Evolutionary conservation across 2,797 vertebrate species (phyloP).

Genomic region (Anas bahamensis): DNA sequence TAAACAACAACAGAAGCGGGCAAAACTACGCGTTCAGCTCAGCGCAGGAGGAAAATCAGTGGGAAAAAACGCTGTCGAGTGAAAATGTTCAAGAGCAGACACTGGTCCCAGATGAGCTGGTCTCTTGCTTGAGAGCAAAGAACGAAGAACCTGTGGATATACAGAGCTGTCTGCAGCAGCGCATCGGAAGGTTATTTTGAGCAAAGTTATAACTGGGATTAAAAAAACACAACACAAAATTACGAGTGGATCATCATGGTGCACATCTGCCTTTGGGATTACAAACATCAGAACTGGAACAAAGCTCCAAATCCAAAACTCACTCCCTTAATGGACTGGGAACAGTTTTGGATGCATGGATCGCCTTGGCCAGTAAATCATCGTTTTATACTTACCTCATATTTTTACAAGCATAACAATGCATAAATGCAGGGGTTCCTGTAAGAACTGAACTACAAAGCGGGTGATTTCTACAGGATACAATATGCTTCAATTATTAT

Average conservation of each 20-base stretch:
- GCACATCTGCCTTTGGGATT: accelerated
- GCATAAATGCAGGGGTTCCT: background rate
- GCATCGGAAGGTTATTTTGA: background rate
- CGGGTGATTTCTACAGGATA: background rate
- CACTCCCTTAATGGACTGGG: accelerated
- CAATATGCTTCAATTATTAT: background rate
- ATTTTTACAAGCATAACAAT: background rate
- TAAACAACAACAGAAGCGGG: conserved; percentile 53
- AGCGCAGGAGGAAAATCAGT: background rate
- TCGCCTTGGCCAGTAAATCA: background rate
- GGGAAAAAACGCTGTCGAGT: background rate
- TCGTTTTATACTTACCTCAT: background rate
- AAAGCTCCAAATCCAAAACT: background rate
- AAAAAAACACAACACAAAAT: background rate
- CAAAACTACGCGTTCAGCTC: background rate
- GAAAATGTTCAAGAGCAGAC: conserved; percentile 69
- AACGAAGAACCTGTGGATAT: background rate
- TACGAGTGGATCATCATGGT: accelerated
- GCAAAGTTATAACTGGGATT: background rate
- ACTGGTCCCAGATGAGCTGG: conserved; percentile 65
- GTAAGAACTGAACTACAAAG: background rate
- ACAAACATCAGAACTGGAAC: background rate
- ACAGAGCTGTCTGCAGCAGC: conserved; percentile 80
- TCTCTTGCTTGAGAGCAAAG: conserved; percentile 66
- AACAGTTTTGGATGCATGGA: background rate